phyloP scores from a whole-genome alignment of 2,113 vertebrate species.

The Xenopus laevis region DNA sequence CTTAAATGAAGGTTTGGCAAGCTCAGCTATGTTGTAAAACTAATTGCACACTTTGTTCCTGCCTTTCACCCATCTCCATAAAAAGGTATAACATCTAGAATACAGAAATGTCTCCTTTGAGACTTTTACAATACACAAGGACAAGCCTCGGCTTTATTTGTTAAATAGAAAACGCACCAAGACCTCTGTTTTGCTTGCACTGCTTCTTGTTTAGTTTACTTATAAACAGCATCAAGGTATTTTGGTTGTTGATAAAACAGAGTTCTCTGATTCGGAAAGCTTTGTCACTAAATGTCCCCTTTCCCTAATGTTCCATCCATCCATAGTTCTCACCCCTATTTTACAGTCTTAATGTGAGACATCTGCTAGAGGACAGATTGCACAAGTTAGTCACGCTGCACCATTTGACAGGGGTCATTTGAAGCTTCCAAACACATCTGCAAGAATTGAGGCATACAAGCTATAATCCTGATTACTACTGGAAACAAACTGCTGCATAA shows the following conservation, averaged over 20 bases:
- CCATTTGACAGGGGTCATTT: constrained; percentile 57
- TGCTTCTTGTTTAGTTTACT: constrained; percentile 14
- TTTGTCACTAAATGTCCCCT: constrained; percentile 31
- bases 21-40: constrained; percentile 30
- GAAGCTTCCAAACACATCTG: constrained; percentile 8
- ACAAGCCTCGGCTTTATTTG: constrained; percentile 31
- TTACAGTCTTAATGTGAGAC: constrained; percentile 58
- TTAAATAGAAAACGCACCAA: constrained; percentile 43
- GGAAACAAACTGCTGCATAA: constrained; percentile 8
- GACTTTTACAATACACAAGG: constrained; percentile 20
- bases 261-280: background rate
- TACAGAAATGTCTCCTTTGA: constrained; percentile 33
- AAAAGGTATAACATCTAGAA: constrained; percentile 37
- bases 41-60: constrained; percentile 27
- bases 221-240: constrained; percentile 20
- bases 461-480: background rate
- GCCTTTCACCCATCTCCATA: constrained; percentile 41
- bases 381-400: constrained; percentile 60
- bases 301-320: constrained; percentile 56
- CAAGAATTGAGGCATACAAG: background rate
- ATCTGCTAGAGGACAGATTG: constrained; percentile 66
- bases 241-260: constrained; percentile 3
- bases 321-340: constrained; percentile 50
- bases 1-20: constrained; percentile 30
- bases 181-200: constrained; percentile 17